A percentile compares a stretch with the other conserved stretches of the same genome.
phyloP scores from a whole-genome alignment of 1,140 invertebrate species.

The Papilio polyxenes region DNA sequence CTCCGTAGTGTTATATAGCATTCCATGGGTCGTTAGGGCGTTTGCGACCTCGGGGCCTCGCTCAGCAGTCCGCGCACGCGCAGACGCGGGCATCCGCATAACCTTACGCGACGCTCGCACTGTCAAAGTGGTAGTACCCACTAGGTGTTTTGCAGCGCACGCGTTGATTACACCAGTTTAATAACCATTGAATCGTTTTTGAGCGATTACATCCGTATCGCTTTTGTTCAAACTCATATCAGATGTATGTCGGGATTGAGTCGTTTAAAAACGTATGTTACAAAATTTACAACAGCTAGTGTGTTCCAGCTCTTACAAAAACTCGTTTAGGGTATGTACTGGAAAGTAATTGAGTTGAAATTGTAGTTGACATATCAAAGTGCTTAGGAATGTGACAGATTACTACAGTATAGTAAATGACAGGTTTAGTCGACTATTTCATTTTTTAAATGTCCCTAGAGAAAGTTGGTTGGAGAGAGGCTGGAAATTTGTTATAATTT shows the following conservation, averaged over 20 bases:
- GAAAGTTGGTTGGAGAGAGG: too few species aligned
- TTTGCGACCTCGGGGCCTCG: conserved; percentile 57
- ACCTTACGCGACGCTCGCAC: conserved; percentile 58
- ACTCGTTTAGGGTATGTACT: background rate
- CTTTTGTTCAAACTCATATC: too few species aligned
- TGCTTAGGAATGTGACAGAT: background rate
- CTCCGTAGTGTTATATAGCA: conserved; percentile 40
- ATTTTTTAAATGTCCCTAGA: background rate
- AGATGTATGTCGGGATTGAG: background rate
- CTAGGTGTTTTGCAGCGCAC: background rate
- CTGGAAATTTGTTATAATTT: too few species aligned
- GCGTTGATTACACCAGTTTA: background rate
- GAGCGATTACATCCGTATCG: too few species aligned
- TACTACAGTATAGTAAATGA: background rate
- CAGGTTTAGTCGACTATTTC: background rate
- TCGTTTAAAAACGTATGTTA: background rate
- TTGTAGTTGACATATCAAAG: background rate
- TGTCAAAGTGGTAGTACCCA: conserved; percentile 24
- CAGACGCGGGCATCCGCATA: conserved; percentile 63
- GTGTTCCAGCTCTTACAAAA: background rate
- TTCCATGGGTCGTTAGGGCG: conserved; percentile 46
- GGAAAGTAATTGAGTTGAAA: background rate
- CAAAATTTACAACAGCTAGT: background rate
- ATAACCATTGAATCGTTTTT: too few species aligned
- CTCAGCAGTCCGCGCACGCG: conserved; percentile 60